Conservation (phyloP, 2,113 vertebrate genomes). For the Redunca redunca region DNA sequence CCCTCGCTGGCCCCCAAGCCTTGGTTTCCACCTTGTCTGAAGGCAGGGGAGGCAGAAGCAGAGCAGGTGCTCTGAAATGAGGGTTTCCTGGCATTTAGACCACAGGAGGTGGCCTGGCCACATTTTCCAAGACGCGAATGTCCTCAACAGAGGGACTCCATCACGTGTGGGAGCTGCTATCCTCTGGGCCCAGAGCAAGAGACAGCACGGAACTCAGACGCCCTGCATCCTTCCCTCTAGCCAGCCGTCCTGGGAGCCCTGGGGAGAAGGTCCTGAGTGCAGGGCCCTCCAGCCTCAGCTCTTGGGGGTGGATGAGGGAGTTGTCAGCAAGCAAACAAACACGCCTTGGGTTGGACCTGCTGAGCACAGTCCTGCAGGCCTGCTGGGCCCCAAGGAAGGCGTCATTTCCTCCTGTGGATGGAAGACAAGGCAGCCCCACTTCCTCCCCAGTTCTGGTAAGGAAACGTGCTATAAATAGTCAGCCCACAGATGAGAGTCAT, state of each 20-base stretch:
- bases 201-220: no score
- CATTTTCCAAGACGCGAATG: neutral
- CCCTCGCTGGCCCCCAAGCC: neutral
- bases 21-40: neutral
- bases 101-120: neutral
- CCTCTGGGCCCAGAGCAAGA: no score
- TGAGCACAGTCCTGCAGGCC: neutral
- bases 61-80: neutral
- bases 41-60: neutral
- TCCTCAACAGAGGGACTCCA: no score
- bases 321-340: neutral
- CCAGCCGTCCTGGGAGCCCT: neutral
- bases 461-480: neutral
- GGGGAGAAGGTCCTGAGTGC: neutral
- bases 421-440: neutral
- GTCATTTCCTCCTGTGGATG: neutral
- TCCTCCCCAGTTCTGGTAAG: neutral
- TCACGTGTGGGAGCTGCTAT: neutral
- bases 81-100: neutral
- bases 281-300: neutral
- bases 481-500: neutral
- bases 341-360: neutral
- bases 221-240: neutral
- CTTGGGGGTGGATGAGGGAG: neutral
- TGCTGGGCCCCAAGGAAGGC: neutral